These are phyloP conservation scores for Amphimedon queenslandica DNA, from an alignment of 37 sponge, comb jelly and placozoan genomes.

Conservation along the genomic window DNA sequence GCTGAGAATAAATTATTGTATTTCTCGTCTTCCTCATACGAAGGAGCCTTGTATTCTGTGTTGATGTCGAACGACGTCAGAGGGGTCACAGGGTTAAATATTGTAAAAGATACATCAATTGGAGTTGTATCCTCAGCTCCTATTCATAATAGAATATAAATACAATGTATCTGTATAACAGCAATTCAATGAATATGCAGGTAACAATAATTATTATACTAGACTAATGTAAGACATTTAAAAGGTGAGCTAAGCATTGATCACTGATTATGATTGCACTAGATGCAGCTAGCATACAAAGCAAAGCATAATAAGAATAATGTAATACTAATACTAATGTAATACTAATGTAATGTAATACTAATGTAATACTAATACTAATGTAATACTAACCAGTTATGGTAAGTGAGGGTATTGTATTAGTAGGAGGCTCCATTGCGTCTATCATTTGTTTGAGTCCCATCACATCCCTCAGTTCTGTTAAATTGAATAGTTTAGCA, in stretches of 20 bases:
- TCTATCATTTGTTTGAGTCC: background rate
- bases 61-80: constrained; percentile 32
- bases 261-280: too few species aligned
- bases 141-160: too few species aligned
- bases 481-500: constrained; percentile 34
- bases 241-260: too few species aligned
- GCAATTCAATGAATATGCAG: too few species aligned
- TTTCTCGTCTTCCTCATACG: constrained; percentile 18
- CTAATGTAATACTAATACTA: too few species aligned
- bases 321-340: too few species aligned
- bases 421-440: background rate
- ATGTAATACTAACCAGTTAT: background rate
- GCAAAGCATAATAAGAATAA: too few species aligned
- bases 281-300: too few species aligned
- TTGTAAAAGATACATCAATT: background rate
- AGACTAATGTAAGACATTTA: too few species aligned
- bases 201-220: too few species aligned
- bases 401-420: background rate
- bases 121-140: background rate
- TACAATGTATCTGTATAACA: too few species aligned
- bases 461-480: constrained; percentile 12
- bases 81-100: background rate
- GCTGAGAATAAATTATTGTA: background rate
- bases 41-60: constrained; percentile 29
- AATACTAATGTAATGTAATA: too few species aligned